phyloP scores from a whole-genome alignment of 2,113 vertebrate species.

The Pandion haliaetus region DNA sequence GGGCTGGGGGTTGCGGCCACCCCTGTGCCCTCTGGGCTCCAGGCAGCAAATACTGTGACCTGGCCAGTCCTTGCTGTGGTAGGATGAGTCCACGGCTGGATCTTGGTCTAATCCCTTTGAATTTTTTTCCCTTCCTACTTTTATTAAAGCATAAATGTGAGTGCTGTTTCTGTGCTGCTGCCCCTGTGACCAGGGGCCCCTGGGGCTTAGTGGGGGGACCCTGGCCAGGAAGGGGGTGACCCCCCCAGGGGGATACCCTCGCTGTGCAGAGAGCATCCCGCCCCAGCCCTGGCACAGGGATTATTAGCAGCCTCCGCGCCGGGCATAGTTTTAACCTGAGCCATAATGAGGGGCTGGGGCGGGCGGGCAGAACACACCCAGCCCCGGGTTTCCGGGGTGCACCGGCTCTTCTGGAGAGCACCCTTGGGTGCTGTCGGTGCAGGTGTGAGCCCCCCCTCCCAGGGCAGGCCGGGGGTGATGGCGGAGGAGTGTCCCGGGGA shows the following conservation, averaged over 20 bases:
- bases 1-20: neutral
- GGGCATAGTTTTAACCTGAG: constrained; percentile 36
- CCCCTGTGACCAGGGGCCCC: neutral
- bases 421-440: neutral
- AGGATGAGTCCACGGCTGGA: neutral
- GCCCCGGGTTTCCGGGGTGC: neutral
- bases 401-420: neutral
- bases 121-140: neutral
- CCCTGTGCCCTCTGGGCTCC: rapidly evolving
- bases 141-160: constrained; percentile 26
- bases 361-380: neutral
- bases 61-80: neutral
- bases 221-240: neutral
- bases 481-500: neutral
- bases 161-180: neutral
- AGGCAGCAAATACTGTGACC: neutral
- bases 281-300: rapidly evolving
- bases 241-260: rapidly evolving
- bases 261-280: rapidly evolving
- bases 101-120: neutral
- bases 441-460: neutral
- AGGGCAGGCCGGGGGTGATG: neutral
- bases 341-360: neutral
- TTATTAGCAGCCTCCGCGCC: neutral
- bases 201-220: neutral